Evolutionary conservation across 2,888 invertebrate genomes (phyloP).

Genomic region (Pocota personata): DNA sequence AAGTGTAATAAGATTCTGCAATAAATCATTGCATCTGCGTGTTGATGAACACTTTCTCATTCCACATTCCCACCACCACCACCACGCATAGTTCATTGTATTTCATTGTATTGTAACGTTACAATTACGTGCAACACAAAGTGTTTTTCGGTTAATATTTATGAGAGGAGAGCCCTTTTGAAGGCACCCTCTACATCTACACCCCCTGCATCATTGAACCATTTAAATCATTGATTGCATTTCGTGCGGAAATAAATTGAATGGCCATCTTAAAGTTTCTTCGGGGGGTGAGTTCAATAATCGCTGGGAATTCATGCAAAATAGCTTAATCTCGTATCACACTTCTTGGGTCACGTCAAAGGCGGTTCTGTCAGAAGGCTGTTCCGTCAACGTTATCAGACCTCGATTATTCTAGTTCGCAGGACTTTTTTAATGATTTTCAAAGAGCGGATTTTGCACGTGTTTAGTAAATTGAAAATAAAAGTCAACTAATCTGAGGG

Average conservation of each 20-base stretch:
- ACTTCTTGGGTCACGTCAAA: conserved; percentile 14
- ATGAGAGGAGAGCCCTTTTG: conserved; percentile 29
- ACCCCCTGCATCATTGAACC: conserved; percentile 8
- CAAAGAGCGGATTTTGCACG: conserved; percentile 29
- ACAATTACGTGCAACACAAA: conserved; percentile 58
- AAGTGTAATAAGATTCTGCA: conserved; percentile 59
- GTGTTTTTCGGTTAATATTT: conserved; percentile 63
- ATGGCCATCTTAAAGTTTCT: conserved; percentile 23
- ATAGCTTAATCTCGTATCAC: conserved; percentile 24
- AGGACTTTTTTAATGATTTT: conserved; percentile 47
- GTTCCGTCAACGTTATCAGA: conserved; percentile 20
- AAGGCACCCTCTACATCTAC: background rate
- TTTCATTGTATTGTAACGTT: conserved; percentile 57
- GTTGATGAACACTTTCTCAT: conserved; percentile 59
- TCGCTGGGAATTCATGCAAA: conserved; percentile 41
- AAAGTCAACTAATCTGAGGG: conserved; percentile 45
- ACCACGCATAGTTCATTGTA: conserved; percentile 10
- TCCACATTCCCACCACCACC: background rate
- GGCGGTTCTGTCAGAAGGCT: background rate
- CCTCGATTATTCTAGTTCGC: conserved; percentile 46
- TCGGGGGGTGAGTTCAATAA: conserved; percentile 27
- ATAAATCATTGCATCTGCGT: conserved; percentile 74
- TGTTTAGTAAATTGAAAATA: conserved; percentile 54
- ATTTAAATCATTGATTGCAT: conserved; percentile 61
- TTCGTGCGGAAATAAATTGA: conserved; percentile 62